Percentiles rank a stretch among this genome's conserved stretches.
Conservation (phyloP, 2,888 invertebrate genomes). For the Patella ulyssiponensis region DNA sequence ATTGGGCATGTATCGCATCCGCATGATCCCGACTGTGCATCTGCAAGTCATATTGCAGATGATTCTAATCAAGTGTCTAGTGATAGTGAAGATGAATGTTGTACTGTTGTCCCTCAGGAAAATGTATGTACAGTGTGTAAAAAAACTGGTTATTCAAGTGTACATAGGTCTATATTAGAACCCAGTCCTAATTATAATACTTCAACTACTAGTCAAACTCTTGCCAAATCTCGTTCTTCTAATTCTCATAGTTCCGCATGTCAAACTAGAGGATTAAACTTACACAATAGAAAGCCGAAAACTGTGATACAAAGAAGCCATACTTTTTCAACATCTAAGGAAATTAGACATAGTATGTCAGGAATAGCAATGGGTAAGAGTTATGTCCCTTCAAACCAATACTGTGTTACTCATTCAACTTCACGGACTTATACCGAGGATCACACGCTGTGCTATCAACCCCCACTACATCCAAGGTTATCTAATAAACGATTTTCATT, state of each 20-base stretch:
- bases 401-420: background rate
- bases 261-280: conserved; percentile 7
- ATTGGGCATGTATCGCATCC: background rate
- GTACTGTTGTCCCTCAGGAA: conserved; percentile 16
- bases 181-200: background rate
- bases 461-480: background rate
- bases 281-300: background rate
- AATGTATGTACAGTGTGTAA: conserved; percentile 12
- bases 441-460: background rate
- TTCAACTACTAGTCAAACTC: conserved; percentile 33
- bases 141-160: background rate
- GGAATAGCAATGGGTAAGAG: conserved; percentile 13
- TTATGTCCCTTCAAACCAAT: conserved; percentile 9
- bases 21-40: background rate
- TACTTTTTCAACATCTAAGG: conserved; percentile 22
- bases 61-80: background rate
- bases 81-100: conserved; percentile 18
- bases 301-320: conserved; percentile 30
- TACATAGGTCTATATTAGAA: conserved; percentile 8
- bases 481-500: conserved; percentile 17
- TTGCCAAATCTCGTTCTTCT: conserved; percentile 16
- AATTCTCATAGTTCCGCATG: background rate
- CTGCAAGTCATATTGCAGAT: background rate
- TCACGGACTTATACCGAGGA: background rate
- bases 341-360: conserved; percentile 8